These are phyloP conservation scores for Mayetiola destructor DNA, from an alignment of 2,888 invertebrate genomes.

Conservation along the genomic window DNA sequence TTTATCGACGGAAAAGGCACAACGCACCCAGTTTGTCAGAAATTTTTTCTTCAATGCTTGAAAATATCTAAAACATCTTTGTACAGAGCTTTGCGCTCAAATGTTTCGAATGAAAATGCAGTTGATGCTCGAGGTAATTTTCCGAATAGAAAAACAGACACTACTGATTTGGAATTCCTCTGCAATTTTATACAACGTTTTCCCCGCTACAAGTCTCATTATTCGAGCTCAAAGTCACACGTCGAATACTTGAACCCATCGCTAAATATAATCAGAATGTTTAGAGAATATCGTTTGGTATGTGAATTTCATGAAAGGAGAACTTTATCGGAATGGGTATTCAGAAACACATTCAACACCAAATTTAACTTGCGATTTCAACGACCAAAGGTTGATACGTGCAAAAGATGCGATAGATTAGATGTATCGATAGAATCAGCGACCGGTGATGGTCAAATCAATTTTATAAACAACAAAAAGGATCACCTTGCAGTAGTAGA, in stretches of 20 bases:
- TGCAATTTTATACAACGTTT: neutral
- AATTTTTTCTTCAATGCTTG: neutral
- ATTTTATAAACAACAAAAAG: neutral
- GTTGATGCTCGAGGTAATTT: neutral
- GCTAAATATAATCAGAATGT: neutral
- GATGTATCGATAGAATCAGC: neutral
- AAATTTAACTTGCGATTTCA: neutral
- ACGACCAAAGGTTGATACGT: slow-evolving; percentile 1
- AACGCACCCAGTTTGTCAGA: neutral
- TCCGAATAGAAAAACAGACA: neutral
- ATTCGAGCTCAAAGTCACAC: neutral
- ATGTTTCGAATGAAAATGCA: neutral
- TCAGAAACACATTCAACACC: neutral
- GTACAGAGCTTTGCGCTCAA: neutral
- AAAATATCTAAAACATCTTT: neutral
- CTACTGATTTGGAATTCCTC: neutral
- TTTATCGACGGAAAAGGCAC: neutral
- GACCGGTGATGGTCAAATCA: too few species aligned
- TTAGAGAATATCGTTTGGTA: neutral
- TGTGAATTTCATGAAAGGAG: neutral
- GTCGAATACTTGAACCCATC: neutral
- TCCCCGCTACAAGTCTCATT: neutral
- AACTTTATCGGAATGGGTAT: neutral
- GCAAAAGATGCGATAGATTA: neutral
- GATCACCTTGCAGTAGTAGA: neutral